phyloP scores from a whole-genome alignment of 2,113 vertebrate genomes.

The Tragulus kanchil region DNA sequence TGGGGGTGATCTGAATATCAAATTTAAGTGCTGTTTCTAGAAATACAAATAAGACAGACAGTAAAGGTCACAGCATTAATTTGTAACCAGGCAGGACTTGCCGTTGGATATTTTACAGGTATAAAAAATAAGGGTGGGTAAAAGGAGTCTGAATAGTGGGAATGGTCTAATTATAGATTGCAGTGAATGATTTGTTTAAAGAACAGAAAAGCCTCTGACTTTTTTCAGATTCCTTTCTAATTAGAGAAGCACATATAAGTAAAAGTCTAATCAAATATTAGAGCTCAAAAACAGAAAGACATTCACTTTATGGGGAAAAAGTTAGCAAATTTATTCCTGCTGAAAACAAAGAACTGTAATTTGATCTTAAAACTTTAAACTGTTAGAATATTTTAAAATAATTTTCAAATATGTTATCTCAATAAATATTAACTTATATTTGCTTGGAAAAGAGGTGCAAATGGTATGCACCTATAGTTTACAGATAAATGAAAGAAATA shows the following conservation, averaged over 20 bases:
- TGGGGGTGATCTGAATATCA: slow-evolving; percentile 20
- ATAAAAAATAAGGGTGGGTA: neutral
- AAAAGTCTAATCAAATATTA: slow-evolving; percentile 44
- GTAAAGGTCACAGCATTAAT: slow-evolving; percentile 29
- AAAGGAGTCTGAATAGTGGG: neutral
- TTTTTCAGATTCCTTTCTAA: slow-evolving; percentile 52
- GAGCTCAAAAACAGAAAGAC: neutral
- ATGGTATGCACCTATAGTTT: neutral
- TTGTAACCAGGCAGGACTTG: slow-evolving; percentile 23
- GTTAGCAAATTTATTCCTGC: neutral
- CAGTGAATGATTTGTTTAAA: neutral
- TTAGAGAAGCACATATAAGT: slow-evolving; percentile 13
- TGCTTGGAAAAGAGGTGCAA: slow-evolving; percentile 10
- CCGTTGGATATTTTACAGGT: neutral
- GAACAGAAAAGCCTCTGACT: neutral
- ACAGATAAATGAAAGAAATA: slow-evolving; percentile 23
- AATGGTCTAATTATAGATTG: neutral
- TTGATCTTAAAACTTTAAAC: neutral
- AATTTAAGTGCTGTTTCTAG: slow-evolving; percentile 55
- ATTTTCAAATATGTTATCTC: neutral
- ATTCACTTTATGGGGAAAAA: neutral
- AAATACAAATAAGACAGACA: neutral
- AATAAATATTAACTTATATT: slow-evolving; percentile 27
- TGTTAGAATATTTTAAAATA: neutral
- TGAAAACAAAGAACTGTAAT: slow-evolving; percentile 39